Evolutionary conservation across 2,888 invertebrate species (phyloP), one percentile per base, ranked within the genome.

Genomic region (Ditylenchus weischeri): DNA sequence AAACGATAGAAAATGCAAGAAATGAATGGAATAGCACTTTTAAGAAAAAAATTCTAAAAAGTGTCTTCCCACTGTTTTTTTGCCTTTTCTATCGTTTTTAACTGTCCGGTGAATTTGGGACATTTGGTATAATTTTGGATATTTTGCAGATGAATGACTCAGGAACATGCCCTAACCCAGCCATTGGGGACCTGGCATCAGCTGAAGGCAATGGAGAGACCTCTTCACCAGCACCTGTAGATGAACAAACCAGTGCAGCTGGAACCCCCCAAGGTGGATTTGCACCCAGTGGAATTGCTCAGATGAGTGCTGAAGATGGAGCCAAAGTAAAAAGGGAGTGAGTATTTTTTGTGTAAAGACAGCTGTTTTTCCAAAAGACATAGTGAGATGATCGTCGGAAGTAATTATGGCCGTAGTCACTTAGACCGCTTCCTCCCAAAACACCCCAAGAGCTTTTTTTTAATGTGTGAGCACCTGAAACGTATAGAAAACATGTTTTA

Each of bases 241-340:
- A 54, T 54, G 54, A 54, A 18, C 54, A 54, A n/a, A 43, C 13
- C 19, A 59, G 59, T 36, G 43, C 59, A n/a, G 59, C 35, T 11
- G 59, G 59, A 23, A 59, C 59, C 19, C 59, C 59, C 6, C 59
- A 59, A 43, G 35, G 54, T 54, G 38, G 38, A 13, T 23, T 29
- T 29, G 4, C 35, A 18, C 18, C 57, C 57, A 35, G 13, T 23
- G 23, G 13, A 13, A 59, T 59, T 29, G 59, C 59, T 29, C 59
- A 59, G n/a, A 59, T 59, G 59, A 59, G 59, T 8, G 19, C 59
- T 15, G 59, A 59, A 29, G 59, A 59, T 35, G 59, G 23, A 11
- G 36, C 59, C 15, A 59, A 36, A 59, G 43, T 59, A 13, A 59
- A 59, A 8, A 21, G 59, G 21, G 36, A 35, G 59, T 59, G 59